Base-by-base conservation (phyloP, 2,113 vertebrate species). In the Mobula birostris region DNA sequence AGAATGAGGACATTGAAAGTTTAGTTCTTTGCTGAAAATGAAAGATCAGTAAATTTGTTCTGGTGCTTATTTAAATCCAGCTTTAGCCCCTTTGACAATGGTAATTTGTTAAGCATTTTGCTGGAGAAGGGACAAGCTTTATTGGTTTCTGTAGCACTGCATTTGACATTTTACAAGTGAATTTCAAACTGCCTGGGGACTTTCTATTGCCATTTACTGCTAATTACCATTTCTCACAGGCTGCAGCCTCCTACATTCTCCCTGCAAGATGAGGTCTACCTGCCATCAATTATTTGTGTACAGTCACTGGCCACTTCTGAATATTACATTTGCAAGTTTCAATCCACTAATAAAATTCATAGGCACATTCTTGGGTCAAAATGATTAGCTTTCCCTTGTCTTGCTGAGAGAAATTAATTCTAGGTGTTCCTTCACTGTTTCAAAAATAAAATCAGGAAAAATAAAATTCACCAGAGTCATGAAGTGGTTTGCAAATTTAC, bases 81-180 rank as follows among this genome's bases (percentile, higher is more conserved):
- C n/a, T 66, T 90, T 19, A n/a, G 85, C 14, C 61, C 85, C 61
- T 66, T 15, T 66, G 61, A 68, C 85, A 90, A 90, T 90, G 61
- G 66, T 61, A 90, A 90, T 90, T 32, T 90, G 85, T 90, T 66
- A 7, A 90, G 66, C 85, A 68, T 90, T 66, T 90, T 32, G 85
- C 61, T 15, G 2, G 58, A 66, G 61, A 90, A 90, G 40, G 58
- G 61, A 90, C 61, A 66, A 90, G 85, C 85, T 66, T 90, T 66
- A 90, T 63, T 27, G 29, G 29, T 90, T 90, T 32, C 85, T 90
- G n/a, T 68, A 61, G 61, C 61, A 90, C n/a, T 90, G 83, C 5
- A 87, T 90, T 90, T 90, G n/a, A 66, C 61, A 90, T 90, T 90
- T 90, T 68, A 90, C 85, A 90, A 19, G 14, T 90, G 85, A 90